These are phyloP conservation scores for Laticauda laticaudata DNA, from an alignment of 2,113 vertebrate species.

Conservation along the genomic window DNA sequence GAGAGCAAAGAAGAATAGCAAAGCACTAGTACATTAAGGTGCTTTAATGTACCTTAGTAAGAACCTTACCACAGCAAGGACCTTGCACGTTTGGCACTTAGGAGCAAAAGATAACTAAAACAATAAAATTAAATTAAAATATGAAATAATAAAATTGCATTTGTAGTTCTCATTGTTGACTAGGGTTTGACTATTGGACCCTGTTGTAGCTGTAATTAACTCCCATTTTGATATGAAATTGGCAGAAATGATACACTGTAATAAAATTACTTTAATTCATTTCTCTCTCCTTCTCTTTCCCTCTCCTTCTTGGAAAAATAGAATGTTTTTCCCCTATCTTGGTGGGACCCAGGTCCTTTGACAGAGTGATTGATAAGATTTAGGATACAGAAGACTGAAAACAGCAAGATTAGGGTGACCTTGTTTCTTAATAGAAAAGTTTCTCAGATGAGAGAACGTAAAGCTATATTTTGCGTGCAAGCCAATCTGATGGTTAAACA, in stretches of 20 bases:
- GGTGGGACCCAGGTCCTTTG: background rate
- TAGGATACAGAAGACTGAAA: background rate
- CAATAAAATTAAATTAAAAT: background rate
- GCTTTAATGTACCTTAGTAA: too few relatives aligned
- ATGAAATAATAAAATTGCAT: background rate
- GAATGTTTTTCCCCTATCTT: background rate
- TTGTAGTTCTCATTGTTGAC: background rate
- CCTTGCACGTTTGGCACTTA: background rate
- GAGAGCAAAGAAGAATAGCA: background rate
- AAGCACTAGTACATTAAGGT: background rate
- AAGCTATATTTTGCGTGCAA: conserved; percentile 50
- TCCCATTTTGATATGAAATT: background rate
- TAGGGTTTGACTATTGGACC: background rate
- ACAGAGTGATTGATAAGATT: background rate
- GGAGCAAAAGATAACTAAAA: background rate
- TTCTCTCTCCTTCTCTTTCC: background rate
- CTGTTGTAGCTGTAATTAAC: background rate
- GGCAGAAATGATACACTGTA: background rate
- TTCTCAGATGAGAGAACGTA: conserved; percentile 26
- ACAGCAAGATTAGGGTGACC: conserved; percentile 44
- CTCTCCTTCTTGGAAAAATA: background rate
- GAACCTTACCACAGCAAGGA: background rate
- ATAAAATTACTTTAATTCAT: background rate
- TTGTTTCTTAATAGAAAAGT: conserved; percentile 50
- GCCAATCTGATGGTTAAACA: conserved; percentile 58